Percentiles rank a stretch among this genome's conserved stretches.
Conservation (phyloP, 2,113 vertebrate genomes). For the Melanerpes aurifrons region DNA sequence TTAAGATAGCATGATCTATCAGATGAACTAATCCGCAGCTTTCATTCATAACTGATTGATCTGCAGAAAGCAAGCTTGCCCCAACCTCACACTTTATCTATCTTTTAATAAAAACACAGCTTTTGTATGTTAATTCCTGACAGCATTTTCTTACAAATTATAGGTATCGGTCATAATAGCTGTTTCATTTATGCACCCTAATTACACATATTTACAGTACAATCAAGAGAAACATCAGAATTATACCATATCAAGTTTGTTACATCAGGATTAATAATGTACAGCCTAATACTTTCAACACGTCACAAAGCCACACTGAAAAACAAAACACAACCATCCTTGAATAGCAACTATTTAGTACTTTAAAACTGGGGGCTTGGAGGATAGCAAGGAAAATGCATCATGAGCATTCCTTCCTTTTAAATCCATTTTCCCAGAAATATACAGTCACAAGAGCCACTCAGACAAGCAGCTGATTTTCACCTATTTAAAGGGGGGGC, state of each 20-base stretch:
- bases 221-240: not conserved
- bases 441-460: not conserved
- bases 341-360: not conserved
- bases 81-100: not conserved
- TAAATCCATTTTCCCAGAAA: not conserved
- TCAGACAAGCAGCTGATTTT: not conserved
- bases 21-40: slow-evolving; percentile 24
- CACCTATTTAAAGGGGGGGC: not conserved
- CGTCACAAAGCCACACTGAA: not conserved
- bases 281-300: not conserved
- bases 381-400: not conserved
- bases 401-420: not conserved
- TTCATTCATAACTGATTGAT: slow-evolving; percentile 34
- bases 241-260: not conserved
- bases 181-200: not conserved
- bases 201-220: not conserved
- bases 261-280: not conserved
- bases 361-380: not conserved
- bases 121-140: not conserved
- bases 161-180: not conserved
- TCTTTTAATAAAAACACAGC: not conserved
- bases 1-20: not conserved
- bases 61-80: not conserved
- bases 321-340: not conserved
- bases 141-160: not conserved